Evolutionary conservation across 1,140 invertebrate species (phyloP).

Genomic region (Latrodectus geometricus): DNA sequence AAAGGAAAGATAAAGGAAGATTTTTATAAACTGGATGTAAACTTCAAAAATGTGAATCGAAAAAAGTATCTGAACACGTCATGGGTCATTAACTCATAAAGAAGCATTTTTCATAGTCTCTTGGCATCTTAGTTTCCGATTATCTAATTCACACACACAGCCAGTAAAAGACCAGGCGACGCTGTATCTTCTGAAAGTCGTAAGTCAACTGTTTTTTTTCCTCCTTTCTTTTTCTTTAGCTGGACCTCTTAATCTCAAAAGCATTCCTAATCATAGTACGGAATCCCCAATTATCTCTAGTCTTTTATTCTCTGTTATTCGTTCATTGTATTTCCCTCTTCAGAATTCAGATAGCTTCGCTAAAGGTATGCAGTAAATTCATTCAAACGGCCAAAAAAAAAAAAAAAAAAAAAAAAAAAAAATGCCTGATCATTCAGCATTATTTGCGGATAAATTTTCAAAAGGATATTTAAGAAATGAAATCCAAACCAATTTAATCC

Average conservation of each 20-base stretch:
- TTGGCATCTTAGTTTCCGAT: not conserved
- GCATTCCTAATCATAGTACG: not conserved
- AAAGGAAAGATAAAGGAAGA: no score
- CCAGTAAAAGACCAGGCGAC: not conserved
- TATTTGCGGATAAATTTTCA: no score
- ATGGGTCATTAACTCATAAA: no score
- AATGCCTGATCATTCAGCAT: no score
- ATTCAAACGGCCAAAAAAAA: no score
- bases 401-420: no score
- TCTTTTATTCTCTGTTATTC: not conserved
- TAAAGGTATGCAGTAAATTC: not conserved
- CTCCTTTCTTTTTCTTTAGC: not conserved
- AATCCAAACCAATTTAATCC: no score
- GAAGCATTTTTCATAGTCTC: no score
- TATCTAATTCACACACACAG: not conserved
- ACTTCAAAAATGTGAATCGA: no score
- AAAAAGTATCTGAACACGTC: no score
- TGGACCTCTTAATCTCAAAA: not conserved
- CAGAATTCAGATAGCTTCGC: not conserved
- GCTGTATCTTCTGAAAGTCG: not conserved
- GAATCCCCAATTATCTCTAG: not conserved
- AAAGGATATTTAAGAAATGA: no score
- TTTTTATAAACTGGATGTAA: no score
- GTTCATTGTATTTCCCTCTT: not conserved
- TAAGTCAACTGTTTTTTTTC: not conserved